phyloP scores from a whole-genome alignment of 2,888 invertebrate species.

The Odiellus spinosus region DNA sequence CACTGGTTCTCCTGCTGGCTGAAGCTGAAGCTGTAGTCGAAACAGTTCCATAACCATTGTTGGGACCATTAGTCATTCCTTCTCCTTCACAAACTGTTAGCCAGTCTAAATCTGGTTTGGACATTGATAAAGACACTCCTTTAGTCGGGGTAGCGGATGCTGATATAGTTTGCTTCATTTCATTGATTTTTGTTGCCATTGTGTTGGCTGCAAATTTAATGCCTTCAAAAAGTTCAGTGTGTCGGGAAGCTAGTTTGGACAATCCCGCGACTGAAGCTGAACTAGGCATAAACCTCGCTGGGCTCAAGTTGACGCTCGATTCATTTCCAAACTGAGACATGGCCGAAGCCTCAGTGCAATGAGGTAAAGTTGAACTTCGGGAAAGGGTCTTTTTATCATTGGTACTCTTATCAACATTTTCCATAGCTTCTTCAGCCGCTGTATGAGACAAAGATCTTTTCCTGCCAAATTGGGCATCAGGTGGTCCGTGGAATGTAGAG shows the following conservation, averaged over 20 bases:
- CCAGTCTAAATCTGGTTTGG: constrained; percentile 8
- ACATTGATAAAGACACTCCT: constrained; percentile 4
- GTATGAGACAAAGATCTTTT: constrained; percentile 7
- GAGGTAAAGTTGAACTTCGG: constrained; percentile 18
- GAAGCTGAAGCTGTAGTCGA: constrained; percentile 1
- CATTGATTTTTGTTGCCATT: constrained; percentile 73
- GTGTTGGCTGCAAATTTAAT: constrained; percentile 62
- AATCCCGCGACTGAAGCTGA: constrained; percentile 10
- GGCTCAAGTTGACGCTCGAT: too few relatives aligned
- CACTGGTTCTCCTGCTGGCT: constrained; percentile 11
- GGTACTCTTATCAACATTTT: background rate
- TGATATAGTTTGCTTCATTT: constrained; percentile 63
- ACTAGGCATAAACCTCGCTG: background rate
- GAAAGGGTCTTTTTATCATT: constrained; percentile 7
- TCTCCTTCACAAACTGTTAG: constrained; percentile 13
- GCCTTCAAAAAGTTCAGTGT: constrained; percentile 39
- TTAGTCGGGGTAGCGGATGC: constrained; percentile 19
- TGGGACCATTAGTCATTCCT: constrained; percentile 1
- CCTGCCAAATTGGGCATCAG: constrained; percentile 7
- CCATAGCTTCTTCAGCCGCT: constrained; percentile 5
- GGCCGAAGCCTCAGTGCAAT: constrained; percentile 4
- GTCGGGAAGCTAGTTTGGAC: constrained; percentile 14
- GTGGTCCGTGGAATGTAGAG: constrained; percentile 20
- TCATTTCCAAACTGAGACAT: constrained; percentile 1
- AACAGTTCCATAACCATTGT: too few relatives aligned